Evolutionary conservation across 2,888 invertebrate species (phyloP).

Genomic region (Amiota mariae): DNA sequence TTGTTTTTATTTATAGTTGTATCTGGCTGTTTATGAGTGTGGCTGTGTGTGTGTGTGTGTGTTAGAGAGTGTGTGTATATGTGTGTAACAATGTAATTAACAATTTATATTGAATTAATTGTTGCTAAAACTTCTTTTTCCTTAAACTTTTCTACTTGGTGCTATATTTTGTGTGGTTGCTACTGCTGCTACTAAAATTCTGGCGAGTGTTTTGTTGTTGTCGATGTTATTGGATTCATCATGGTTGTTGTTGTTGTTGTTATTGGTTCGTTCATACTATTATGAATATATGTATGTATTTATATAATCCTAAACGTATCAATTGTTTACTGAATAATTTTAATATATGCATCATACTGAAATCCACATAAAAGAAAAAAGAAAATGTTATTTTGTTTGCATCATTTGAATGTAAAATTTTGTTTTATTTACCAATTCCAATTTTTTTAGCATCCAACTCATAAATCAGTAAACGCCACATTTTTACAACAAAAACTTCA

Average conservation of each 20-base stretch:
- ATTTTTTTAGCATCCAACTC: slow-evolving; percentile 99
- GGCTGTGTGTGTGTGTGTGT: no score
- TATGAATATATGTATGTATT: slow-evolving; percentile 38
- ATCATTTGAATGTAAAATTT: slow-evolving; percentile 44
- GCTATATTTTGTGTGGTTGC: no score
- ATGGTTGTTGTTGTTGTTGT: slow-evolving; percentile 16
- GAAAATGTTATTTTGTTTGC: background rate
- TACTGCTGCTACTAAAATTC: no score
- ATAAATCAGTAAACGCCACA: slow-evolving; percentile 99
- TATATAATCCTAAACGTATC: slow-evolving; percentile 29
- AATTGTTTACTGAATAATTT: slow-evolving; percentile 17
- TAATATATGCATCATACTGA: background rate
- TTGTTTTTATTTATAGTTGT: no score
- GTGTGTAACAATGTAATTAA: no score
- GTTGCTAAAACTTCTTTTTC: no score
- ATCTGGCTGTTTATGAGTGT: no score
- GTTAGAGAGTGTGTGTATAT: no score
- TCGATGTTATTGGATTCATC: no score
- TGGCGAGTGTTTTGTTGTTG: background rate
- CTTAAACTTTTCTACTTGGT: no score
- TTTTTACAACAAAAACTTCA: slow-evolving; percentile 99
- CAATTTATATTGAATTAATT: no score
- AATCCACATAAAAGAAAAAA: background rate
- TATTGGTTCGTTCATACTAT: slow-evolving; percentile 17
- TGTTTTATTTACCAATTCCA: slow-evolving; percentile 83